Percentiles rank a stretch among this genome's conserved stretches.
phyloP scores from a whole-genome alignment of 2,888 invertebrate species.

The Trichopoda pennipes region DNA sequence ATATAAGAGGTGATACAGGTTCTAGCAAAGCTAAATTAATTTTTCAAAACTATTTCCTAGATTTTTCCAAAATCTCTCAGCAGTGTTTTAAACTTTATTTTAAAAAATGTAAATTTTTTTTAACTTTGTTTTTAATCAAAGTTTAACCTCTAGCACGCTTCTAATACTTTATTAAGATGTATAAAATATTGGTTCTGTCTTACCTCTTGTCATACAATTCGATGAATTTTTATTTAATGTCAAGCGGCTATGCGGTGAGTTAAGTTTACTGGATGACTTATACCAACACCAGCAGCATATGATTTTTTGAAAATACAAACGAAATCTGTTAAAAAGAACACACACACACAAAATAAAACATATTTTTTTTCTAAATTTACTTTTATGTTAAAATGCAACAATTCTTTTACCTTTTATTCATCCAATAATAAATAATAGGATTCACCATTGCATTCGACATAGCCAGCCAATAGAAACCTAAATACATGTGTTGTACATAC shows the following conservation, averaged over 20 bases:
- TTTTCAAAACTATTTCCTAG: no score
- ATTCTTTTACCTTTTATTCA: slow-evolving; percentile 89
- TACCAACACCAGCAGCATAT: slow-evolving; percentile 84
- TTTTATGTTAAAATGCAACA: neutral
- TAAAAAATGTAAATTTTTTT: no score
- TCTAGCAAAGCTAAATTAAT: no score
- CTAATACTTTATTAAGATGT: no score
- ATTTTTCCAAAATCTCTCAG: no score
- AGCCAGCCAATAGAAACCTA: slow-evolving; percentile 93
- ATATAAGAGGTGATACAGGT: no score
- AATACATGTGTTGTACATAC: slow-evolving; percentile 91
- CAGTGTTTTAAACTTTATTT: no score
- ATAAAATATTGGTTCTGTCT: neutral
- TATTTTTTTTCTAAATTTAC: neutral
- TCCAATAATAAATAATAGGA: slow-evolving; percentile 95
- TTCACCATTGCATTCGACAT: slow-evolving; percentile 97
- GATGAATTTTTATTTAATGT: slow-evolving; percentile 72
- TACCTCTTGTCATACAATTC: slow-evolving; percentile 52
- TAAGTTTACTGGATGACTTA: slow-evolving; percentile 71
- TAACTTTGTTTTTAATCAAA: no score
- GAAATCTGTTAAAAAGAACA: slow-evolving; percentile 82
- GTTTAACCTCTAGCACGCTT: no score
- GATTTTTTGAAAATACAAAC: slow-evolving; percentile 86
- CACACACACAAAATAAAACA: no score
- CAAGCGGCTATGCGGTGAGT: slow-evolving; percentile 70